Evolutionary conservation across 1,140 invertebrate genomes (phyloP), one percentile per base, ranked within the genome.

Genomic region (Gonatopus flavifemur): DNA sequence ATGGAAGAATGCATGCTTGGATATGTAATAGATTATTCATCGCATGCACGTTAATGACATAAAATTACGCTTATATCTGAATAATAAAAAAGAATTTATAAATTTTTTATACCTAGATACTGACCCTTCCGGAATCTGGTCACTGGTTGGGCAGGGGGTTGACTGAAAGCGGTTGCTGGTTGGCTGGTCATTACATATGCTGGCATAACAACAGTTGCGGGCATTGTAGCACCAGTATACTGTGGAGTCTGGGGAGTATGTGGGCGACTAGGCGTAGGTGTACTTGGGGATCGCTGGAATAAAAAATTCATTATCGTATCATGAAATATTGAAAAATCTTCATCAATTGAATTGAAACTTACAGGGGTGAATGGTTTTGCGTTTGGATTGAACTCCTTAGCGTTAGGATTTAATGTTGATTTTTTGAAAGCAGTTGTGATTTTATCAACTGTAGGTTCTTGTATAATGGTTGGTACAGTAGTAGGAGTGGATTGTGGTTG

Each of bases 301-400:
- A 28, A 31, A 40, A 38, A 52, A 22, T 38, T 37, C 13, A 31
- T 35, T 25, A 10, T 18, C 25, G n/a, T 13, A 5, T 28, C 8
- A 35, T 49, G 41, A 22, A 16, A 30, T 21, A 37, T 18, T 24
- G 22, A 5, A 8, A 47, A 18, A 16, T 20, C 4, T 25, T 10
- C 5, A 15, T 65, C 31, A 35, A 45, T 21, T 36, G 20, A 30
- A n/a, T 24, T 43, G 37, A 80, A 30, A 74, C 86, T 87, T 67
- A 90, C 83, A n/a, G 90, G 90, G 52, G 88, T 88, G 70, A 94
- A 94, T 5, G 89, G 83, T 67, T 93, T 93, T 18, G 89, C 86
- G 63, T 87, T 87, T 16, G 91, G 91, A 82, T 93, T 94, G 77
- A 93, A 93, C 78, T 92, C 90, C 75, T 93, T 93, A 15, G 90